Conservation (phyloP, 2,113 vertebrate species). For the Azemiops feae region DNA sequence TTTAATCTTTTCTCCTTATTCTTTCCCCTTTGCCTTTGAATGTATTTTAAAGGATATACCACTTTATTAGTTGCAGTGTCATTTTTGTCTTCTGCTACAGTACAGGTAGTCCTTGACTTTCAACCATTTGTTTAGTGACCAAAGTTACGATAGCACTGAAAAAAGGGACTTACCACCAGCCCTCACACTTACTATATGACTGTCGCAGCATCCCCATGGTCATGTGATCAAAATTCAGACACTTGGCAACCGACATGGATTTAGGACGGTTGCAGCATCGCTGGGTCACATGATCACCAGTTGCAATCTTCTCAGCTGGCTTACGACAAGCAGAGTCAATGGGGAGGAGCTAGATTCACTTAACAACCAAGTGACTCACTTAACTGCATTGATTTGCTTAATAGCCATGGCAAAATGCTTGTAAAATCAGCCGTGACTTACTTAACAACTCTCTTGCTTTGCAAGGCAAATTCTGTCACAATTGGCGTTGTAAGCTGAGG, state of each 20-base stretch:
- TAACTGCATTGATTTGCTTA: background rate
- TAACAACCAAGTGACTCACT: background rate
- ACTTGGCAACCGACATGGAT: background rate
- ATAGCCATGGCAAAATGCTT: background rate
- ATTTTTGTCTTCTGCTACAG: background rate
- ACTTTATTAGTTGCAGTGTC: background rate
- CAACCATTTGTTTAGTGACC: no score
- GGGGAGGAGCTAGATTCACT: background rate
- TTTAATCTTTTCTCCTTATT: background rate
- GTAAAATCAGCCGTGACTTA: background rate
- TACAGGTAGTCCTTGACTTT: no score
- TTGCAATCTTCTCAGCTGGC: background rate
- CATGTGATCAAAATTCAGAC: background rate
- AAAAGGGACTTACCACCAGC: background rate
- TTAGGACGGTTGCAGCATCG: background rate
- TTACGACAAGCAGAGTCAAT: background rate
- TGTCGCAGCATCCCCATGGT: background rate
- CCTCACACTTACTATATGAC: background rate
- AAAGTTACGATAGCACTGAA: background rate
- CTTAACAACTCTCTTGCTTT: background rate
- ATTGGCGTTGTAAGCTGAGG: background rate
- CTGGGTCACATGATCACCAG: background rate
- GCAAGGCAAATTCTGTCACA: background rate
- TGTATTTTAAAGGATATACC: background rate
- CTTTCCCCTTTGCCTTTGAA: background rate